phyloP scores from a whole-genome alignment of 2,888 invertebrate genomes.

The Germaria angustata region DNA sequence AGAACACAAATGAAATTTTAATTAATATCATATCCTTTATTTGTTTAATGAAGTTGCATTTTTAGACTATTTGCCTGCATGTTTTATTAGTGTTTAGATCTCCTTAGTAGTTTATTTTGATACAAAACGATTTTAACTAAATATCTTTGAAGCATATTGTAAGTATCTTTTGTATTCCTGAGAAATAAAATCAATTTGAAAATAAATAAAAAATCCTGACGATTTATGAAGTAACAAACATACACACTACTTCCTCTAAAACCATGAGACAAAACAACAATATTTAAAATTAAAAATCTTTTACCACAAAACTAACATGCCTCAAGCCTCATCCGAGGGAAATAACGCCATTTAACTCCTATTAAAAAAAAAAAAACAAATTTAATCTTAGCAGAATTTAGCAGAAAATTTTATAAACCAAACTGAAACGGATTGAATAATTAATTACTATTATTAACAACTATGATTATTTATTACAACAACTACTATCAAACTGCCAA shows the following conservation, averaged over 20 bases:
- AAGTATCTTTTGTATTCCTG: conserved; percentile 14
- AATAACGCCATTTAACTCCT: conserved; percentile 36
- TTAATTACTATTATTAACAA: conserved; percentile 26
- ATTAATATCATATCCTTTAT: neutral
- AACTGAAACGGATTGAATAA: conserved; percentile 20
- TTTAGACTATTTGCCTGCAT: neutral
- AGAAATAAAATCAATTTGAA: neutral
- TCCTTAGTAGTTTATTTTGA: neutral
- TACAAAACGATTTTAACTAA: neutral
- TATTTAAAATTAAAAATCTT: neutral
- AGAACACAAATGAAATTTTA: no score
- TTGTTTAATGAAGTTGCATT: neutral
- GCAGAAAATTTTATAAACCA: neutral
- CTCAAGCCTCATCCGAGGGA: conserved; percentile 10
- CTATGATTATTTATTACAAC: conserved; percentile 2
- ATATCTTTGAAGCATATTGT: conserved; percentile 15
- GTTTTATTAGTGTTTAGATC: neutral
- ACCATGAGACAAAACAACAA: neutral
- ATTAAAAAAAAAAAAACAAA: conserved; percentile 7
- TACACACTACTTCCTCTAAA: neutral
- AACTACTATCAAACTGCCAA: neutral
- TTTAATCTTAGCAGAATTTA: neutral
- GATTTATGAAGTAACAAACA: conserved; percentile 20
- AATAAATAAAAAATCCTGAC: conserved; percentile 39
- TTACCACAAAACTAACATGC: neutral